Percentiles rank a stretch among this genome's conserved stretches.
phyloP scores from a whole-genome alignment of 35 echinoderm and acorn worm genomes.

The Eucidaris tribuloides region DNA sequence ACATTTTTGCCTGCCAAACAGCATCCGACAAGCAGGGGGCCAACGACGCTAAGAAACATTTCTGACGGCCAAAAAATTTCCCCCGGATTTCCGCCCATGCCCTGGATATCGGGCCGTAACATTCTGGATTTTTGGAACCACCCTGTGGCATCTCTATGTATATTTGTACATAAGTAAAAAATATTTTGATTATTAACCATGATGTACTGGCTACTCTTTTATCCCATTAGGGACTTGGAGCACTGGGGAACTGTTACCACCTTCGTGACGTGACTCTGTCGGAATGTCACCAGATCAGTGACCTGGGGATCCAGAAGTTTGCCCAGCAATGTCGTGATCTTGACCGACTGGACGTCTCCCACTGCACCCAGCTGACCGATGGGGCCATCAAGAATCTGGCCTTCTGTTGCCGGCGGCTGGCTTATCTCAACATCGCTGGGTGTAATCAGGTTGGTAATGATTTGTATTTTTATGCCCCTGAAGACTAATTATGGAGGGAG shows the following conservation, averaged over 20 bases:
- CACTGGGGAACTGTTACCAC: constrained; percentile 73
- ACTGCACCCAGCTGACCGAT: constrained; percentile 85
- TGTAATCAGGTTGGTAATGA: constrained; percentile 62
- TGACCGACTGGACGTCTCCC: constrained; percentile 85
- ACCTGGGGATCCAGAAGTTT: constrained; percentile 97
- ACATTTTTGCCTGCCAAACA: too few relatives aligned
- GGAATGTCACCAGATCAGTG: constrained; percentile 93
- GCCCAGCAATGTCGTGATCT: constrained; percentile 91
- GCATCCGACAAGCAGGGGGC: too few relatives aligned
- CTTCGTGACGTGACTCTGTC: constrained; percentile 77
- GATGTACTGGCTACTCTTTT: too few relatives aligned
- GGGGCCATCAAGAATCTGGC: constrained; percentile 91
- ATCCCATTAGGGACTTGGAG: constrained; percentile 90
- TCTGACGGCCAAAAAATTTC: too few relatives aligned
- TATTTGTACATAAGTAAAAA: too few relatives aligned
- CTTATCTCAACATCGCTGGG: constrained; percentile 82
- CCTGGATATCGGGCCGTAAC: too few relatives aligned
- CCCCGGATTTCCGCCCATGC: too few relatives aligned
- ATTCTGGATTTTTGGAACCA: too few relatives aligned
- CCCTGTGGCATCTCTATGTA: too few relatives aligned
- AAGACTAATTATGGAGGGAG: too few relatives aligned
- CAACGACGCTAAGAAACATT: too few relatives aligned
- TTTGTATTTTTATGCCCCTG: background rate
- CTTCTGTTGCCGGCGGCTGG: constrained; percentile 85
- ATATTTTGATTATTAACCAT: too few relatives aligned